Conservation (phyloP, 2,888 invertebrate species). For the Idaea aversata region DNA sequence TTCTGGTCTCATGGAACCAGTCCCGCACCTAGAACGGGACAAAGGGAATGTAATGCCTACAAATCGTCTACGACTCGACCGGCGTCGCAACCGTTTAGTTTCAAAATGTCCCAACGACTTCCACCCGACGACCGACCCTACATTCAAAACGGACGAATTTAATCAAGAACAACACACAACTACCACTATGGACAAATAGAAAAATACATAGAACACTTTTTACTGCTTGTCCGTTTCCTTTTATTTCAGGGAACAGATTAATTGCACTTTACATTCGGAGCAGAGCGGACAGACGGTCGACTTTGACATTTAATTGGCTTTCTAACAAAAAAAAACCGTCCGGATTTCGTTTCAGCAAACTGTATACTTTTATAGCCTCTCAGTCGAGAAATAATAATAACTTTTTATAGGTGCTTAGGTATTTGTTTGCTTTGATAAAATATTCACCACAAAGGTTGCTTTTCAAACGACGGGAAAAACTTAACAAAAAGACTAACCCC, state of each 20-base stretch:
- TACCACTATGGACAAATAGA: not conserved
- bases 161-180: not conserved
- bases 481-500: not conserved
- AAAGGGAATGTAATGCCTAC: slow-evolving; percentile 6
- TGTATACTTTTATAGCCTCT: not conserved
- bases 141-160: no score
- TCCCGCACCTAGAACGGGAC: slow-evolving; percentile 4
- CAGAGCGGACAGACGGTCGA: not conserved
- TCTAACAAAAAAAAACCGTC: not conserved
- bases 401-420: not conserved
- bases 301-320: not conserved
- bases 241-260: not conserved
- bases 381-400: not conserved
- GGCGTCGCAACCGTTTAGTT: not conserved
- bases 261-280: not conserved
- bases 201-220: not conserved
- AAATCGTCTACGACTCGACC: slow-evolving; percentile 6
- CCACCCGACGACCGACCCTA: no score
- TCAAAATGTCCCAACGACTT: not conserved
- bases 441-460: not conserved
- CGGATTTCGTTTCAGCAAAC: not conserved
- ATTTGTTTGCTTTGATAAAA: not conserved
- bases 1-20: slow-evolving; percentile 1
- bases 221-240: not conserved
- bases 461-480: not conserved